These are phyloP conservation scores for Mionectes macconnelli DNA, from an alignment of 2,113 vertebrate species.

Conservation along the genomic window DNA sequence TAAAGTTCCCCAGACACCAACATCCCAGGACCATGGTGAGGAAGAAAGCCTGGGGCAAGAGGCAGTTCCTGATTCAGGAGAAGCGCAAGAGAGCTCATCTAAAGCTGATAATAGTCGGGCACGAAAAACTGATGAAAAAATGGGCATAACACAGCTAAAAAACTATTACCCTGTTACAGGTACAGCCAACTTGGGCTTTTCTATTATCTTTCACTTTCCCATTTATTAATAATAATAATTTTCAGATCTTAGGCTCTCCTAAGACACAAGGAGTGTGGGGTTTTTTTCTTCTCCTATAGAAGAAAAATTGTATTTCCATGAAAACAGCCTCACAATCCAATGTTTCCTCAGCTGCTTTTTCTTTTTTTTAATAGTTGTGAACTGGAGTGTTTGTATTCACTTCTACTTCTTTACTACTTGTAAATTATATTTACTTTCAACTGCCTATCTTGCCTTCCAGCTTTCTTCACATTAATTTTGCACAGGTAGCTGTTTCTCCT, in stretches of 20 bases:
- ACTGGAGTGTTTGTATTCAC: background rate
- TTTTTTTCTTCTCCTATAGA: background rate
- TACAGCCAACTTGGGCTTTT: conserved; percentile 1
- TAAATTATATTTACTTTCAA: background rate
- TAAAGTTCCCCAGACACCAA: conserved; percentile 68
- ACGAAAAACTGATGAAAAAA: conserved; percentile 72
- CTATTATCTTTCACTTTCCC: background rate
- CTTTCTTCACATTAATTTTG: background rate
- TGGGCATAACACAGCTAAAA: conserved; percentile 62
- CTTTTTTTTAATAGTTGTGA: background rate
- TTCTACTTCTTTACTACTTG: background rate
- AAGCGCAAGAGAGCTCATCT: background rate
- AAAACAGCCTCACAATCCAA: background rate
- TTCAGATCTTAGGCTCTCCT: background rate
- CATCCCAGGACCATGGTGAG: conserved; percentile 51
- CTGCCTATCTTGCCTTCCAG: background rate
- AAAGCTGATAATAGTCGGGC: background rate
- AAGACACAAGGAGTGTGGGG: fast-evolving
- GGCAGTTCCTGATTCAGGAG: background rate
- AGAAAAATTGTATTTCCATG: background rate
- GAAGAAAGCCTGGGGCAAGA: conserved; percentile 69
- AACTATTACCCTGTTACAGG: conserved; percentile 83
- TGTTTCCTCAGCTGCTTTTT: background rate
- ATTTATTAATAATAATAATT: background rate
- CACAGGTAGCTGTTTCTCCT: background rate